phyloP scores from a whole-genome alignment of 2,113 vertebrate species.

The Empidonax alnorum region DNA sequence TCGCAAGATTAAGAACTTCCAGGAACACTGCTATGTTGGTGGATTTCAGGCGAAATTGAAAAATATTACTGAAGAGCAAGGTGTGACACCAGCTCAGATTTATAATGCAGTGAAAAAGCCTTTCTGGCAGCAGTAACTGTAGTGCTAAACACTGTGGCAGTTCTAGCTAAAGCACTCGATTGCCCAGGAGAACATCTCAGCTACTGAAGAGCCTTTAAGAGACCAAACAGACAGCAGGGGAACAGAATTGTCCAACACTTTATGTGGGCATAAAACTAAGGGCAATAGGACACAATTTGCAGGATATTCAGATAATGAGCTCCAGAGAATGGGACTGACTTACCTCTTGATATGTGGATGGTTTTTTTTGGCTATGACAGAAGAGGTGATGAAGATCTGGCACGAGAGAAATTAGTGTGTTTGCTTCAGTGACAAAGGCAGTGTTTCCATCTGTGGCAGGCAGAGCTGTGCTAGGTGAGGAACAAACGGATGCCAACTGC shows the following conservation, averaged over 20 bases:
- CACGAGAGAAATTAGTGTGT: neutral
- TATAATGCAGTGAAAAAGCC: neutral
- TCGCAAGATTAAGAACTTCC: neutral
- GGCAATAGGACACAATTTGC: neutral
- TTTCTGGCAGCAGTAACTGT: neutral
- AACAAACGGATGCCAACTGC: rapidly evolving
- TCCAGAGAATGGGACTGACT: neutral
- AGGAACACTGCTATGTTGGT: neutral
- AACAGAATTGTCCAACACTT: neutral
- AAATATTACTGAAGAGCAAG: neutral
- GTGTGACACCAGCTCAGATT: neutral
- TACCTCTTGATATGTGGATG: rapidly evolving
- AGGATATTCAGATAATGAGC: neutral
- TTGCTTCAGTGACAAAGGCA: neutral
- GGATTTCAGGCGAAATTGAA: neutral
- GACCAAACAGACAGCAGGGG: neutral
- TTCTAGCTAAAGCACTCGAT: neutral
- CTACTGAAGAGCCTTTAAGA: neutral
- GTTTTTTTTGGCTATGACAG: neutral
- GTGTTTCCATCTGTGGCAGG: neutral
- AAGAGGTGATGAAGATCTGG: neutral
- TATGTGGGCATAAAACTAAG: neutral
- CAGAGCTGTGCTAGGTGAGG: neutral
- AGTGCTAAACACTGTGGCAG: neutral
- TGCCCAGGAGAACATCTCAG: neutral